These are phyloP conservation scores for Dendrophyllia cribrosa DNA, from an alignment of 64 coral and sea anemone species.

Conservation along the genomic window DNA sequence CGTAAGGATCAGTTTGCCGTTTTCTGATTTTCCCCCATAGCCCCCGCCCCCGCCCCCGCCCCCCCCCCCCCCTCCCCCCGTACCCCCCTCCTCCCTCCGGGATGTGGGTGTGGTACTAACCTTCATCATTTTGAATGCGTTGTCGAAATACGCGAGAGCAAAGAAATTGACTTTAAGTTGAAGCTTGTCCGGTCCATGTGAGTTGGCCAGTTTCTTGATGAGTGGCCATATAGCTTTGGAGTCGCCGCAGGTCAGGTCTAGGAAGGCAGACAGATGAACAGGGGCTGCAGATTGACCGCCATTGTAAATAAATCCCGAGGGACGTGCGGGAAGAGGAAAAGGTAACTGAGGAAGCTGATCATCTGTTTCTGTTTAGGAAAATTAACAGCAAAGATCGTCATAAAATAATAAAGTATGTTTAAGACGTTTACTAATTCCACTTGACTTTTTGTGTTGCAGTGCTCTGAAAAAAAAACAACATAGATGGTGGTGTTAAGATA, in stretches of 20 bases:
- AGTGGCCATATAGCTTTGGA: background rate
- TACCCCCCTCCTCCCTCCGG: too few relatives aligned
- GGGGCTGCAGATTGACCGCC: background rate
- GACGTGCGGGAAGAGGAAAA: background rate
- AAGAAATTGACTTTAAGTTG: background rate
- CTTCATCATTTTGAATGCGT: background rate
- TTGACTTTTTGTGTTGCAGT: too few relatives aligned
- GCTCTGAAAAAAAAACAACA: too few relatives aligned
- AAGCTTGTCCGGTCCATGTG: background rate
- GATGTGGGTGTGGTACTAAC: too few relatives aligned
- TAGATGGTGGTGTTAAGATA: too few relatives aligned
- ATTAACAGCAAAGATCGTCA: background rate
- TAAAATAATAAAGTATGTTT: too few relatives aligned
- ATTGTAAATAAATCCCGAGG: conserved; percentile 4
- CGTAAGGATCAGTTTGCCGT: too few relatives aligned
- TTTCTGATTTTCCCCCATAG: too few relatives aligned
- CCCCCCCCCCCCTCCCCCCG: too few relatives aligned
- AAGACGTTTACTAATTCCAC: too few relatives aligned
- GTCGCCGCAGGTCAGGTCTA: background rate
- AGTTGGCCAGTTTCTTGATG: conserved; percentile 14
- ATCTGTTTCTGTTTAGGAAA: background rate
- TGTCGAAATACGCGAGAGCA: conserved; percentile 1
- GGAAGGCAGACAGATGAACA: background rate
- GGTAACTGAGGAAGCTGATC: background rate
- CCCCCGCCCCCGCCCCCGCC: too few relatives aligned